Base-by-base conservation (phyloP, 2,888 invertebrate species). In the Dasypolia templi region DNA sequence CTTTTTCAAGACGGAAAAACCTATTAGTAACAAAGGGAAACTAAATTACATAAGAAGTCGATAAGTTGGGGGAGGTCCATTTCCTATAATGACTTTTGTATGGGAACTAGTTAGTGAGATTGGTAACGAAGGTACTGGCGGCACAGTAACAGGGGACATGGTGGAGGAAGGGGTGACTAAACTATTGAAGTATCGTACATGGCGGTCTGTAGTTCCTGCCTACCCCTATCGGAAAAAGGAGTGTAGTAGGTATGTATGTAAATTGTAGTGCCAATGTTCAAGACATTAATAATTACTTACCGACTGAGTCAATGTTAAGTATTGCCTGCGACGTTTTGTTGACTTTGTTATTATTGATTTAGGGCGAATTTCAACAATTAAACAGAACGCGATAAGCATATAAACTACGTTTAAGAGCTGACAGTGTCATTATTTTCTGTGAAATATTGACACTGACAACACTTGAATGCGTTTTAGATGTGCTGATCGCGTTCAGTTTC, bases 201-300 rank as follows among this genome's bases (percentile, higher is more conserved):
- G 1, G 14, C 14, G 19, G 32, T 70, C 17, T 68, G 11, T 44
- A 17, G 6, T 44, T 19, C 3, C 32, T 53, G 35, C 32, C 29
- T 49, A 12, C 12, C 29, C 17, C 71, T 12, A 17, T 35, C 35
- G 19, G 14, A n/a, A 53, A 67, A 35, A n/a, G 42, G 17, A 19
- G 22, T 55, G 44, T 56, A 26, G 19, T 2, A 6, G 26, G 6
- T 26, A 44, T 22, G 55, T 29, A 32, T 14, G 61, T 53, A 63
- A 35, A 72, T 26, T 72, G 12, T 32, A 29, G 17, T 46, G 7
- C 14, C 35, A 46, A 75, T 58, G 39, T 46, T 65, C 32, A 49
- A 56, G 29, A 42, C 17, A 58, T 56, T 42, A 46, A 64, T 42
- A 56, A 74, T 75, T 32, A 74, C 74, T 59, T 53, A 67, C 14